Conservation (phyloP, 2,888 invertebrate genomes). For the Aphodius granarius region DNA sequence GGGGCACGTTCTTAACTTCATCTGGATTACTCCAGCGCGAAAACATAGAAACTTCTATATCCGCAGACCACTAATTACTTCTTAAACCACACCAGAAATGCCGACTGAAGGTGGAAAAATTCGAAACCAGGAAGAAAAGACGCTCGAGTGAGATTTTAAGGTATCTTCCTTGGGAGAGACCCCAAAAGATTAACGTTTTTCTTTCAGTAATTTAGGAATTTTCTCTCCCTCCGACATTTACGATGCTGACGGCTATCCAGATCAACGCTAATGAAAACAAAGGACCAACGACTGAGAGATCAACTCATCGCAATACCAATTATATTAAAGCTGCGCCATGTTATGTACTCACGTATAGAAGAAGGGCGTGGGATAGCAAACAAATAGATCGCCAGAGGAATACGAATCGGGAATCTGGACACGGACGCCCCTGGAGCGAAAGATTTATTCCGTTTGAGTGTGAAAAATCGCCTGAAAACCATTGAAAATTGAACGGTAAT, state of each 20-base stretch:
- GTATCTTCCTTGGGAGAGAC: neutral
- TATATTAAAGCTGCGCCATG: neutral
- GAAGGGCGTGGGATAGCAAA: neutral
- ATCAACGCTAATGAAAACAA: conserved; percentile 38
- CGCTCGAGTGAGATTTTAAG: no score
- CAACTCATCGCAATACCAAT: conserved; percentile 22
- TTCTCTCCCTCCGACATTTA: neutral
- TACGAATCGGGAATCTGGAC: neutral
- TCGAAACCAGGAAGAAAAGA: neutral
- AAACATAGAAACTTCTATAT: neutral
- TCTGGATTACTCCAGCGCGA: neutral
- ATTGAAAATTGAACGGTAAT: no score
- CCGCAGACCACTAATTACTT: neutral
- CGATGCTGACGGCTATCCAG: neutral
- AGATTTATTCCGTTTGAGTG: neutral
- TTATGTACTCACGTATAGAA: neutral
- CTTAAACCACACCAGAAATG: neutral
- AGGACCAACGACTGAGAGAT: conserved; percentile 26
- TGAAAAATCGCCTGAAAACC: neutral
- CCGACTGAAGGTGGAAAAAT: neutral
- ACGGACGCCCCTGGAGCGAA: neutral
- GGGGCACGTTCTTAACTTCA: neutral
- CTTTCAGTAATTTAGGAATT: neutral
- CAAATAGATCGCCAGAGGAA: neutral
- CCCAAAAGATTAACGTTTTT: neutral